A percentile compares a stretch with the other conserved stretches of the same genome.
These are phyloP conservation scores for Scopus umbretta DNA, from an alignment of 2,113 vertebrate genomes.

Conservation along the genomic window DNA sequence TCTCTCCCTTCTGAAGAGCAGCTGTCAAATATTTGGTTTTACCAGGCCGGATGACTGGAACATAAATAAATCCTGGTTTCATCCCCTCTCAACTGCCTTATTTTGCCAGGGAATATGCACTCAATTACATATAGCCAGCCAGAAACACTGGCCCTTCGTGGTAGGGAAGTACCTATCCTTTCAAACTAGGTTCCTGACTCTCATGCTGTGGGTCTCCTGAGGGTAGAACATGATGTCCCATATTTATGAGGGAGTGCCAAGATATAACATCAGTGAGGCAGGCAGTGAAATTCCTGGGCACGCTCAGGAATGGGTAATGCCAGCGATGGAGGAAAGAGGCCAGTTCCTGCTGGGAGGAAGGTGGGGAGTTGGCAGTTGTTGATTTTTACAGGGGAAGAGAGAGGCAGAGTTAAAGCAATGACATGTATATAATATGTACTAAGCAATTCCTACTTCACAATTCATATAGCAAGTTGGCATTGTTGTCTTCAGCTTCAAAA, in stretches of 20 bases:
- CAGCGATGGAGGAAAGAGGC: neutral
- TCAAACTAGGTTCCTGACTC: neutral
- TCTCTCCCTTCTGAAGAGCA: neutral
- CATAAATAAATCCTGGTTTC: neutral
- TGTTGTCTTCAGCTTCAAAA: neutral
- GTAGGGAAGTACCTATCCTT: neutral
- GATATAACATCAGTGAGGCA: neutral
- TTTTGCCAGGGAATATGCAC: neutral
- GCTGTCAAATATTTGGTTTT: neutral
- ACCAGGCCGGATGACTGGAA: neutral
- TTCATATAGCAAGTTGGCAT: neutral
- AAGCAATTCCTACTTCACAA: neutral
- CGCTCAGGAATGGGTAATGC: neutral
- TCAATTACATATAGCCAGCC: neutral
- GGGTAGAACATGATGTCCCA: neutral
- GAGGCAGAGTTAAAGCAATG: neutral
- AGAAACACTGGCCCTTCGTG: neutral
- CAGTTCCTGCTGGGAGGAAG: neutral
- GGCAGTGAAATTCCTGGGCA: conserved; percentile 12
- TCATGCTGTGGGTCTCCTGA: neutral
- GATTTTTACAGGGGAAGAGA: neutral
- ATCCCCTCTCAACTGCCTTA: neutral
- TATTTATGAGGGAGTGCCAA: neutral
- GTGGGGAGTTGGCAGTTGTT: neutral
- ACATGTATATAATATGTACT: neutral